phyloP scores from a whole-genome alignment of 2,797 vertebrate species.

The Acipenser transmontanus region DNA sequence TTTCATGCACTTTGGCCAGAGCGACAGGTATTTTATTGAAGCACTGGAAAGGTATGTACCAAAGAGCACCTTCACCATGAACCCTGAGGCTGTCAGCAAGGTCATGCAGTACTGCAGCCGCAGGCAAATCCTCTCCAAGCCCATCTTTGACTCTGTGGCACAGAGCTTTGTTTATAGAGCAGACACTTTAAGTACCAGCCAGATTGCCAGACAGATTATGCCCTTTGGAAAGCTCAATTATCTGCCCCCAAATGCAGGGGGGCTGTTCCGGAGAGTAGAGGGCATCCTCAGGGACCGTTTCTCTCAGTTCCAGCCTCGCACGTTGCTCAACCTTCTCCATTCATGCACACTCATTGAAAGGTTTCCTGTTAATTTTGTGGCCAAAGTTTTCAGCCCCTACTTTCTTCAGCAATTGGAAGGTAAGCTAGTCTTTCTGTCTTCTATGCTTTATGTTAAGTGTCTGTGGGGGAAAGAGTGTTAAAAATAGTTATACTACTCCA shows the following conservation, averaged over 20 bases:
- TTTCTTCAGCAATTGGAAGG: constrained; percentile 85
- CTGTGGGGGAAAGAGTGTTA: no score
- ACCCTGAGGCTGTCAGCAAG: constrained; percentile 61
- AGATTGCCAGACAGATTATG: constrained; percentile 66
- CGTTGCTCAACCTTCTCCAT: constrained; percentile 73
- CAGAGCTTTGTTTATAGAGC: constrained; percentile 74
- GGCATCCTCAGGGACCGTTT: constrained; percentile 50
- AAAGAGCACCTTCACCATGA: constrained; percentile 46
- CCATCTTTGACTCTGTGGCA: constrained; percentile 67
- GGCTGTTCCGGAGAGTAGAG: constrained; percentile 79
- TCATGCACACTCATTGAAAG: constrained; percentile 72
- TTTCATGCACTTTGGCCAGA: constrained; percentile 71
- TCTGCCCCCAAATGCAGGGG: constrained; percentile 65
- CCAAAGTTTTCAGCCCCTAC: constrained; percentile 77
- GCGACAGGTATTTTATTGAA: constrained; percentile 61
- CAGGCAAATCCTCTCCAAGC: constrained; percentile 65
- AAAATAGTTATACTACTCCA: no score
- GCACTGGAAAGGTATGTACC: constrained; percentile 66
- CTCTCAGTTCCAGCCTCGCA: constrained; percentile 68
- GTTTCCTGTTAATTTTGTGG: constrained; percentile 83
- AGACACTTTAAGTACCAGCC: constrained; percentile 65
- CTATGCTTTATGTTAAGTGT: no score
- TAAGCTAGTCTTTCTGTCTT: constrained; percentile 37
- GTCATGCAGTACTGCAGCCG: constrained; percentile 72
- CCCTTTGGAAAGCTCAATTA: constrained; percentile 81